Base-by-base conservation (phyloP, 92 coral and sea anemone genomes). In the Isaurus tuberculatus region DNA sequence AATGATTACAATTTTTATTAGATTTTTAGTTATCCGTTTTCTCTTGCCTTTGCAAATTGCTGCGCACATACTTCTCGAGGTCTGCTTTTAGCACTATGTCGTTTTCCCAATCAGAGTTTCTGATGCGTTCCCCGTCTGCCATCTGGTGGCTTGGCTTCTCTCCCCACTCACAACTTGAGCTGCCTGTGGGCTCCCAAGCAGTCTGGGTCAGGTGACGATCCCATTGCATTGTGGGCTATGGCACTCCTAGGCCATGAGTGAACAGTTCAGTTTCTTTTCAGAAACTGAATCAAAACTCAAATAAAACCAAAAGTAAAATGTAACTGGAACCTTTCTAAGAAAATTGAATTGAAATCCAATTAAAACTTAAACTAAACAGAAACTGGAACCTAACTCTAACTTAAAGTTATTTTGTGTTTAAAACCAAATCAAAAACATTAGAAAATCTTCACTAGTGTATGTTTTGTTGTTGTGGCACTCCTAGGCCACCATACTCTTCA, bases 71-170 rank as follows among this genome's bases (percentile, higher is more conserved):
- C 11, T 6, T 70, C 20, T 10, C 78, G n/a, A 71, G 78, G 33
- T 71, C 78, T 40, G 60, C n/a, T 71, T 71, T 71, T 2, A 71
- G 77, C 8, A 33, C 58, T 33, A 71, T 71, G 22, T 71, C 77
- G 13, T 71, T 71, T 43, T 71, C 36, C 77, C 77, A 71, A 1
- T 71, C 77, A 25, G 60, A 71, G 77, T 71, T 71, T 71, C 77
- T 71, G 77, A 71, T 71, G 32, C 77, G 77, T 43, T 71, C 77
- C 19, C 75, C 57, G 28, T 20, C 14, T 40, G 75, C 75, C 40
- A 27, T 46, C 48, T 67, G 16, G 16, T 67, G 72, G 72, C 7
- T n/a, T 58, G 65, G 30, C 8, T 58, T 27, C 0, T 27, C 25
- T 53, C 6, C 44, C 44, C 44, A 40, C 44, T 40, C 44, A 40